Conservation (phyloP, 1,140 invertebrate genomes). For the Halictus rubicundus region DNA sequence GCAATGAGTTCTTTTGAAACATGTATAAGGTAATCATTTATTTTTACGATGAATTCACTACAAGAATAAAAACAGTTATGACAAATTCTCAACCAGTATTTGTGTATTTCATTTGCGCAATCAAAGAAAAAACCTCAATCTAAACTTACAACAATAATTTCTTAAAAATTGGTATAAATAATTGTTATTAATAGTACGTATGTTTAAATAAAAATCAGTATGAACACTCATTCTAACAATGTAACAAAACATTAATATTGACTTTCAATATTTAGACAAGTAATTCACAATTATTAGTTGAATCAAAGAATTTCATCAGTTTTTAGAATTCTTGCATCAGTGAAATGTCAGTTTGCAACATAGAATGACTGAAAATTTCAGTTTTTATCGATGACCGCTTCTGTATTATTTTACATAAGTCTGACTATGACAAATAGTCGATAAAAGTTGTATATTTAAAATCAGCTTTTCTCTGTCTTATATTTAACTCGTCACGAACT, state of each 20-base stretch:
- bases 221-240: too few species aligned
- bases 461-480: not conserved
- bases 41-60: too few species aligned
- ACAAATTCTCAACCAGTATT: too few species aligned
- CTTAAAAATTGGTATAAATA: too few species aligned
- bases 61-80: too few species aligned
- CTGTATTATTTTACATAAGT: not conserved
- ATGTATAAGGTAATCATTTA: too few species aligned
- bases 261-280: not conserved
- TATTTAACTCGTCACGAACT: too few species aligned
- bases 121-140: too few species aligned
- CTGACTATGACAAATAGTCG: not conserved
- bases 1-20: not conserved
- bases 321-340: constrained; percentile 8
- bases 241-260: not conserved
- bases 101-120: too few species aligned
- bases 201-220: too few species aligned
- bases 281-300: not conserved
- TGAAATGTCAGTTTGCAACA: not conserved
- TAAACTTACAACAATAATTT: too few species aligned
- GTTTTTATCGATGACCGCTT: not conserved
- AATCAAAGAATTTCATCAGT: not conserved
- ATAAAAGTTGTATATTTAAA: not conserved
- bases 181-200: too few species aligned
- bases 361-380: not conserved